These are phyloP conservation scores for Volucella zonaria DNA, from an alignment of 2,888 invertebrate species.

Conservation along the genomic window DNA sequence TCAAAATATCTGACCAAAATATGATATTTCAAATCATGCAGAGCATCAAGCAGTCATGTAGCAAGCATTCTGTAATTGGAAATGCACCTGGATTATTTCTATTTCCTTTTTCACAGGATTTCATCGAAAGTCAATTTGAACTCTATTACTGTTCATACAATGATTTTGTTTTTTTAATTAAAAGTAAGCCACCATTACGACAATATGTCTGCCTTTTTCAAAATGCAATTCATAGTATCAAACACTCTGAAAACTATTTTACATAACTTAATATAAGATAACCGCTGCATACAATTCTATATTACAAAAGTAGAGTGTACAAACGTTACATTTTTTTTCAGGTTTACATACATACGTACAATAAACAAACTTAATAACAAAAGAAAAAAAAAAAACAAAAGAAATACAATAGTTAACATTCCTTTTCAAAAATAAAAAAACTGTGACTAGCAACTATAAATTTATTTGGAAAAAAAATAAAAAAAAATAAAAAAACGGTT, in stretches of 20 bases:
- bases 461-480: slow-evolving; percentile 11
- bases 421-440: slow-evolving; percentile 34
- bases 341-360: background rate
- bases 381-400: slow-evolving; percentile 2
- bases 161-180: background rate
- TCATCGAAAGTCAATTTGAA: too few relatives aligned
- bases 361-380: slow-evolving; percentile 31
- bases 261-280: slow-evolving; percentile 4
- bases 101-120: too few relatives aligned
- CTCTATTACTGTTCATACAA: background rate
- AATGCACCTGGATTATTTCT: too few relatives aligned
- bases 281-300: slow-evolving; percentile 1
- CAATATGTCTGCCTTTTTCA: slow-evolving; percentile 6
- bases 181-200: slow-evolving; percentile 51
- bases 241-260: background rate
- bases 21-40: too few relatives aligned
- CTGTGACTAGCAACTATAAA: slow-evolving; percentile 35
- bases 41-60: too few relatives aligned
- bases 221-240: slow-evolving; percentile 30
- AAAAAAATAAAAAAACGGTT: slow-evolving; percentile 30
- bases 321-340: slow-evolving; percentile 4
- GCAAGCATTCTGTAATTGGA: too few relatives aligned
- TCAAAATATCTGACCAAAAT: too few relatives aligned
- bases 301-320: slow-evolving; percentile 26
- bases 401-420: slow-evolving; percentile 39